Evolutionary conservation across 1,140 invertebrate species (phyloP).

Genomic region (Pogonognathellus flavescens): DNA sequence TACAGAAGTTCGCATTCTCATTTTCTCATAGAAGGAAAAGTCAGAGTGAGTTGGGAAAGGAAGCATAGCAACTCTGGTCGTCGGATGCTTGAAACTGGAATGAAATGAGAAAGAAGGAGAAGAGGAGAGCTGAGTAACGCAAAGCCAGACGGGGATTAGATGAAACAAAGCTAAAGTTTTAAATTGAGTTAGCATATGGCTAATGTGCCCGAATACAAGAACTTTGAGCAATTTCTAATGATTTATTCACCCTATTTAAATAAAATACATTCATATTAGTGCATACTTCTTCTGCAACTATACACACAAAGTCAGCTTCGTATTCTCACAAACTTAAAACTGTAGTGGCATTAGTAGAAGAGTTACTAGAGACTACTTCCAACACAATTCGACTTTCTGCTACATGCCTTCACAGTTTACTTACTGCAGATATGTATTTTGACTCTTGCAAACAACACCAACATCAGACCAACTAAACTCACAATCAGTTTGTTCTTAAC

Average conservation of each 20-base stretch:
- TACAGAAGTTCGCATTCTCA: background rate
- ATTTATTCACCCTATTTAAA: constrained; percentile 58
- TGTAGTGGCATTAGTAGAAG: background rate
- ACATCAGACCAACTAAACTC: background rate
- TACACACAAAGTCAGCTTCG: background rate
- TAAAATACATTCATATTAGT: constrained; percentile 52
- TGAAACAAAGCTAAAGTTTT: constrained; percentile 53
- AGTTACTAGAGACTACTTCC: background rate
- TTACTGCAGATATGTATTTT: background rate
- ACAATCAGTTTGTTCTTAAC: background rate
- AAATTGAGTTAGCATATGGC: constrained; percentile 59
- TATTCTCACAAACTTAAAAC: no score
- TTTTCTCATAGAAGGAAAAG: background rate
- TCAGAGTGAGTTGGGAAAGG: background rate
- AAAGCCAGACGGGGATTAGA: constrained; percentile 43
- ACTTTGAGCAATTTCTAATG: constrained; percentile 54
- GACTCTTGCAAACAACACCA: no score
- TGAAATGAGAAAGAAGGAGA: constrained; percentile 48
- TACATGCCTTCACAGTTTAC: constrained; percentile 6
- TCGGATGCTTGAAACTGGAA: constrained; percentile 16
- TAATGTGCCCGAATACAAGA: constrained; percentile 54
- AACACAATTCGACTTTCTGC: background rate
- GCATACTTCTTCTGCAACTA: background rate
- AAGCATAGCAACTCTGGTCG: background rate
- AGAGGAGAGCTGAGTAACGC: background rate